A percentile compares a stretch with the other conserved stretches of the same genome.
Evolutionary conservation across 2,888 invertebrate genomes (phyloP).

Genomic region (Malacosoma neustria): DNA sequence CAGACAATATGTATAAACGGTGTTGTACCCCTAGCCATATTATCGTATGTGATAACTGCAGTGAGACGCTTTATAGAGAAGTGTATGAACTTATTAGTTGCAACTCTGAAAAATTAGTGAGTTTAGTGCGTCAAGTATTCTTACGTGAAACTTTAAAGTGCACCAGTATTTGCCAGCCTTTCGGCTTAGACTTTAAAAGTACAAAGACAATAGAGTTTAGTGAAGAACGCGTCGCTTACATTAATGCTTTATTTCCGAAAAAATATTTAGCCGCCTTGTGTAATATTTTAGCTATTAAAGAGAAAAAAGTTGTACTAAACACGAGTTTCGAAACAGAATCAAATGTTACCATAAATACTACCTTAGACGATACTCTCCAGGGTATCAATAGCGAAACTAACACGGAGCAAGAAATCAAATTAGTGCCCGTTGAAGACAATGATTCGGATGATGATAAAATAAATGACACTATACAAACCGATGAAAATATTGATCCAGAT

Average conservation of each 20-base stretch:
- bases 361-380: constrained; percentile 48
- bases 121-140: constrained; percentile 75
- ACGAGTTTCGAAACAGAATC: constrained; percentile 72
- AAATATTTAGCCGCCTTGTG: constrained; percentile 86
- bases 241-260: constrained; percentile 77
- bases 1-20: constrained; percentile 52
- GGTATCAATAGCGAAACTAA: constrained; percentile 42
- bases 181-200: constrained; percentile 77
- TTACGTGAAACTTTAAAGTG: constrained; percentile 77
- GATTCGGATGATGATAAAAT: constrained; percentile 41
- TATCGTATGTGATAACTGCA: constrained; percentile 84
- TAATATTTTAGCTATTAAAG: constrained; percentile 81
- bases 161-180: constrained; percentile 75
- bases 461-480: constrained; percentile 39
- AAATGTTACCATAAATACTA: constrained; percentile 62
- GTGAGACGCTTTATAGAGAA: constrained; percentile 79
- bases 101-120: constrained; percentile 74
- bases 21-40: constrained; percentile 85
- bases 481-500: constrained; percentile 37
- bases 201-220: constrained; percentile 67
- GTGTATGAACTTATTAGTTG: constrained; percentile 86
- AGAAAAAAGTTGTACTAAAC: constrained; percentile 79
- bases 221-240: constrained; percentile 70
- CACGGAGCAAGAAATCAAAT: constrained; percentile 46
- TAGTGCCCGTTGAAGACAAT: constrained; percentile 44